Evolutionary conservation across 2,888 invertebrate species (phyloP).

Genomic region (Acheta domesticus): DNA sequence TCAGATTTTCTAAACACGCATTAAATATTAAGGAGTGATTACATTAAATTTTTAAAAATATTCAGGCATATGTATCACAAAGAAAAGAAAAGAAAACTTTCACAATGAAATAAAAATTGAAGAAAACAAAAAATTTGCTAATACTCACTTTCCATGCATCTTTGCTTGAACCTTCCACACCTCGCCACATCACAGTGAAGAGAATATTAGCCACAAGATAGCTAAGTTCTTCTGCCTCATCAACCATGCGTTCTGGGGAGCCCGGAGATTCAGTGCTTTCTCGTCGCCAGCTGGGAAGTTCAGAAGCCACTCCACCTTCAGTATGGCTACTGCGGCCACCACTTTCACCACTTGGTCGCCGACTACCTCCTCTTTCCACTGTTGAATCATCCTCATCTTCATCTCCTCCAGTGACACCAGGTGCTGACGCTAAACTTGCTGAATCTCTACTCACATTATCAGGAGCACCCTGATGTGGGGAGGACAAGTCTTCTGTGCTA

Average conservation of each 20-base stretch:
- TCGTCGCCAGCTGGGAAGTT: neutral
- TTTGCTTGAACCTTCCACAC: slow-evolving; percentile 54
- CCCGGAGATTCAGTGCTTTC: slow-evolving; percentile 39
- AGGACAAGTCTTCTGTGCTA: slow-evolving; percentile 39
- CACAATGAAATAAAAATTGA: too few relatives aligned
- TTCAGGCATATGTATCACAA: too few relatives aligned
- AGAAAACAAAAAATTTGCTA: too few relatives aligned
- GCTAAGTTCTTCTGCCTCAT: slow-evolving; percentile 56
- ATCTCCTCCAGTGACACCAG: slow-evolving; percentile 28
- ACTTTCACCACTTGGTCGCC: neutral
- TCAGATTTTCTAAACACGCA: too few relatives aligned
- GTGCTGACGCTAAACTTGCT: slow-evolving; percentile 37
- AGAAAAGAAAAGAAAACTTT: too few relatives aligned
- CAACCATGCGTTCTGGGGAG: slow-evolving; percentile 39
- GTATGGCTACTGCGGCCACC: neutral
- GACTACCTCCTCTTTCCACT: slow-evolving; percentile 36
- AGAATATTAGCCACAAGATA: slow-evolving; percentile 56
- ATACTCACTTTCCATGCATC: slow-evolving; percentile 54
- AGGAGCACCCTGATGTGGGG: slow-evolving; percentile 34
- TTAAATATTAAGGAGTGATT: too few relatives aligned
- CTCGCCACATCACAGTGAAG: slow-evolving; percentile 59
- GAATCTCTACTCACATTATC: slow-evolving; percentile 35
- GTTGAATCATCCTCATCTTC: slow-evolving; percentile 32
- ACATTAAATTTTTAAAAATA: too few relatives aligned
- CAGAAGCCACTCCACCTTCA: neutral